Evolutionary conservation across 2,888 invertebrate genomes (phyloP).

Genomic region (Agrilus cyanescens): DNA sequence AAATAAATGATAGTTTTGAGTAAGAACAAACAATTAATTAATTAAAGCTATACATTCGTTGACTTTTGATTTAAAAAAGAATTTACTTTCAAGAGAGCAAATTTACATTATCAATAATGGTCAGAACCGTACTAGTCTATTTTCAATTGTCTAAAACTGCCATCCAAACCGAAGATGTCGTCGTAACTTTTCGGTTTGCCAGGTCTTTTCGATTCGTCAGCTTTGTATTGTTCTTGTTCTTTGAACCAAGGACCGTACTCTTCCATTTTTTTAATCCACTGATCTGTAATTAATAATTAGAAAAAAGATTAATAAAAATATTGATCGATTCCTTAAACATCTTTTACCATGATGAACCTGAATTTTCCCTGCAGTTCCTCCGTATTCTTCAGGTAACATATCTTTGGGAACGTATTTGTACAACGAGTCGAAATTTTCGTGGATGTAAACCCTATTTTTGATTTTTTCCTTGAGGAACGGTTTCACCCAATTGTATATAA

Average conservation of each 20-base stretch:
- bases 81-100: too few species aligned
- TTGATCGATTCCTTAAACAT: not conserved
- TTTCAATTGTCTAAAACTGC: slow-evolving; percentile 73
- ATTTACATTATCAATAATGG: too few species aligned
- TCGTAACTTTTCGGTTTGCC: slow-evolving; percentile 78
- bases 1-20: too few species aligned
- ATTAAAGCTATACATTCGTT: too few species aligned
- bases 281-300: slow-evolving; percentile 42
- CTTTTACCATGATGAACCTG: slow-evolving; percentile 54
- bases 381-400: slow-evolving; percentile 71
- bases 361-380: slow-evolving; percentile 65
- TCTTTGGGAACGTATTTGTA: slow-evolving; percentile 70
- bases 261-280: slow-evolving; percentile 69
- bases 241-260: slow-evolving; percentile 71
- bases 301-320: not conserved
- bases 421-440: slow-evolving; percentile 56
- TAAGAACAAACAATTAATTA: too few species aligned
- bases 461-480: slow-evolving; percentile 83
- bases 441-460: slow-evolving; percentile 68
- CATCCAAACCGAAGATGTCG: slow-evolving; percentile 80
- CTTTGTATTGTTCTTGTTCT: slow-evolving; percentile 64
- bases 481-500: slow-evolving; percentile 74
- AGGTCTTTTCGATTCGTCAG: slow-evolving; percentile 68
- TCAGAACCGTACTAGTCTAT: slow-evolving; percentile 50
- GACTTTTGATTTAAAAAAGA: too few species aligned